Conservation (phyloP, 2,113 vertebrate genomes). For the Zosterops pallidus region DNA sequence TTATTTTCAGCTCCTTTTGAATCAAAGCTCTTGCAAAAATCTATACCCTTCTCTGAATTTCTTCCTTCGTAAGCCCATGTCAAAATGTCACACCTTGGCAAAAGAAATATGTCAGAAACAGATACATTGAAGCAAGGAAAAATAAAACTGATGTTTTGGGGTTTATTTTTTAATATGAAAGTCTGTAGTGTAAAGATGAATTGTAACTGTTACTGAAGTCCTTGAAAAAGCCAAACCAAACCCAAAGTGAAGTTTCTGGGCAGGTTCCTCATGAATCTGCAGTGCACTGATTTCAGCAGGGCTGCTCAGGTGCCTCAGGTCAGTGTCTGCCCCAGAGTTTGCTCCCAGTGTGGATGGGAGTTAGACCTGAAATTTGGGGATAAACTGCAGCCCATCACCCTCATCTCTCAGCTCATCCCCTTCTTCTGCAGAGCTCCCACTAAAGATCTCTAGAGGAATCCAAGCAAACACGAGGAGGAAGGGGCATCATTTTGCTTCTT, state of each 20-base stretch:
- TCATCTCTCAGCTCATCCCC: fast-evolving
- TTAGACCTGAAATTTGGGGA: neutral
- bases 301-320: neutral
- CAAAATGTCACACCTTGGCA: neutral
- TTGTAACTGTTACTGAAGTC: neutral
- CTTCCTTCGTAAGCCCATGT: neutral
- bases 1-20: neutral
- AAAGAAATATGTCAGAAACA: neutral
- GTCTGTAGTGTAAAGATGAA: neutral
- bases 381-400: neutral
- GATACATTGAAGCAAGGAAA: neutral
- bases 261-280: neutral
- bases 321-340: neutral
- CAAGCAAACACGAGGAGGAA: neutral
- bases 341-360: neutral
- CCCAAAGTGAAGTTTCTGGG: neutral
- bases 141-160: neutral
- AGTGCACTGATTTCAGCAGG: neutral
- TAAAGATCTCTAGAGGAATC: neutral
- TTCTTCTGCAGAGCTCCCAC: neutral
- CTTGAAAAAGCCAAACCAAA: neutral
- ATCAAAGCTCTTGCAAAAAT: neutral
- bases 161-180: neutral
- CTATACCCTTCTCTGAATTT: neutral
- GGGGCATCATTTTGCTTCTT: neutral